Conservation (phyloP, 2,888 invertebrate genomes). For the Eustalomyia histrio region DNA sequence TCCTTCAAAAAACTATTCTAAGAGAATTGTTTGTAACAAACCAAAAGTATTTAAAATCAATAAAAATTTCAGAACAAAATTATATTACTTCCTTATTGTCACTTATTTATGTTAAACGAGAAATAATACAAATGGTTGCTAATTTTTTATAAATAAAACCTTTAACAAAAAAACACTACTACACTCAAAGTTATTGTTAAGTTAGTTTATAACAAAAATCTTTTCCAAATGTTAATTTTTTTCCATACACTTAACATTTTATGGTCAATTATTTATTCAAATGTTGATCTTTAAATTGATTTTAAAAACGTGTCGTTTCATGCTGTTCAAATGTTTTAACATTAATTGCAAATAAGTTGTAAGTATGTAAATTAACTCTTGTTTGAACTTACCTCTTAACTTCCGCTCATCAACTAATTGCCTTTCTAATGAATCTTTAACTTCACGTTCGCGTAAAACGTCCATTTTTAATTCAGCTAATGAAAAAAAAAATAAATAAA, state of each 20-base stretch:
- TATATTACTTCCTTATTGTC: too few species aligned
- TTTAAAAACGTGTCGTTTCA: constrained; percentile 42
- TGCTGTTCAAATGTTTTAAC: background rate
- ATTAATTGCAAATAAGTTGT: constrained; percentile 14
- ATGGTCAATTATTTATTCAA: constrained; percentile 50
- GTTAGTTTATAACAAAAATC: background rate
- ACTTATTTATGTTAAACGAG: too few species aligned
- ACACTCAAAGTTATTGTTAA: too few species aligned
- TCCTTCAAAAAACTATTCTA: too few species aligned
- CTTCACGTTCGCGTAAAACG: constrained; percentile 93
- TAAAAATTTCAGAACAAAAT: too few species aligned
- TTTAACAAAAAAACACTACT: too few species aligned
- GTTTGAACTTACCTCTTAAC: constrained; percentile 89
- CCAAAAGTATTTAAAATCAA: too few species aligned
- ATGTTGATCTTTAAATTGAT: constrained; percentile 40
- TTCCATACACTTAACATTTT: constrained; percentile 9
- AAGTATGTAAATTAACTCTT: constrained; percentile 38
- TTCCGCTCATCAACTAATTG: constrained; percentile 96
- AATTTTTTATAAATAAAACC: too few species aligned
- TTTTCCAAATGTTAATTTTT: constrained; percentile 7
- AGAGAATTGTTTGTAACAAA: too few species aligned
- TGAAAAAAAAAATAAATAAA: constrained; percentile 35
- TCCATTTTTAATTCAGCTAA: constrained; percentile 97
- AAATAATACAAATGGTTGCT: too few species aligned
- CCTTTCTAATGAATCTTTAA: constrained; percentile 95